Evolutionary conservation across 2,113 vertebrate genomes (phyloP).

Genomic region (Turnix velox): DNA sequence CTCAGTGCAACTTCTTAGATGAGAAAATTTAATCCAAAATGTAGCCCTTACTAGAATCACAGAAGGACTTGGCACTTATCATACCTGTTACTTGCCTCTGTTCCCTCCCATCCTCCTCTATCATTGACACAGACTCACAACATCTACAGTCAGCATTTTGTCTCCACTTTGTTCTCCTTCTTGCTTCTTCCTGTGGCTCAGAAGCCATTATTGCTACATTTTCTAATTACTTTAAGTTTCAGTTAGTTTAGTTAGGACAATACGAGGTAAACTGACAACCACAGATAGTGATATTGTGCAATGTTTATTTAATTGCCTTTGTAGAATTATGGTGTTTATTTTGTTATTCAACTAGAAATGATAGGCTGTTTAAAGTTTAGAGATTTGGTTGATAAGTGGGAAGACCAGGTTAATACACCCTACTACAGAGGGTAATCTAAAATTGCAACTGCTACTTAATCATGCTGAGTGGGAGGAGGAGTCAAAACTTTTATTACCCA

Average conservation of each 20-base stretch:
- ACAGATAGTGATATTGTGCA: neutral
- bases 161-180: neutral
- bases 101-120: neutral
- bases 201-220: neutral
- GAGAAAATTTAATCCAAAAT: neutral
- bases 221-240: neutral
- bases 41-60: neutral
- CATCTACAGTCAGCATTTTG: neutral
- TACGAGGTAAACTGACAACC: neutral
- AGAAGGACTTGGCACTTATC: neutral
- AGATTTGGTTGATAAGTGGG: neutral
- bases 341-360: slow-evolving; percentile 21
- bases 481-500: neutral
- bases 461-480: neutral
- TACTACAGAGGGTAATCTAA: neutral
- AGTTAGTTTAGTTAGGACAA: neutral
- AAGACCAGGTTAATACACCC: neutral
- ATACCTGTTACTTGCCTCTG: neutral
- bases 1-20: neutral
- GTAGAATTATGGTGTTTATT: neutral
- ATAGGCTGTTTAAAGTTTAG: neutral
- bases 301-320: neutral
- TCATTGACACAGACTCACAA: neutral
- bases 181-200: neutral
- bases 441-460: neutral